Base-by-base conservation (phyloP, 2,797 vertebrate species). In the Eidolon dupreanum region DNA sequence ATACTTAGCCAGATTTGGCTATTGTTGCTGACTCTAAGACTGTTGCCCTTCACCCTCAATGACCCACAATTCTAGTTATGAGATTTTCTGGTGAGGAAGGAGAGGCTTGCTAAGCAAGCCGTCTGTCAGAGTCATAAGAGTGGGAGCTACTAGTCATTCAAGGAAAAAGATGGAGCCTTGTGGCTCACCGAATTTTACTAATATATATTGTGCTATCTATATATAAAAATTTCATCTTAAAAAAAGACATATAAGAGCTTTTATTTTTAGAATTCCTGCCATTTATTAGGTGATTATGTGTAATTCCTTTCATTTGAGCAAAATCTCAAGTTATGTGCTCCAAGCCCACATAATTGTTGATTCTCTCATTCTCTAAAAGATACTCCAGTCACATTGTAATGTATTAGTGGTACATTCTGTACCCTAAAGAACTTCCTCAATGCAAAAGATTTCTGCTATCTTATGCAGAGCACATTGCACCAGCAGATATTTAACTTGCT, bases 301-400 rank as follows among this genome's bases (percentile, higher is more conserved):
- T 33, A 95, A 38, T 36, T 28, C 2, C 0, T 65, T 96, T 55
- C 28, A 26, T 94, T 28, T 13, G 49, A 61, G 15, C 83, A 31
- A 81, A 88, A 79, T 38, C 65, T 85, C 55, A 75, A 49, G 17
- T 68, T 85, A 66, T 55, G n/a, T 90, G 1, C 16, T 94, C 61
- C 61, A 92, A 90, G 41, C 6, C 77, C 16, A 55, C 24, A 6
- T 51, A 93, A 93, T 38, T 57, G 10, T 61, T 77, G 55, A 81
- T 93, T 81, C 51, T 94, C 86, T 92, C 36, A 81, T 93, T 96
- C 16, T 94, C 55, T 78, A 71, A 86, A 97, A 95, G 90, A 95
- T 51, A 96, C 66, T 78, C 53, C 41, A 88, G 33, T 59, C 63
- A 95, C 9, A 57, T 31, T n/a, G 8, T 26, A 11, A 61, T 31